Evolutionary conservation across 2,888 invertebrate species (phyloP).

Genomic region (Invenusta paracnida): DNA sequence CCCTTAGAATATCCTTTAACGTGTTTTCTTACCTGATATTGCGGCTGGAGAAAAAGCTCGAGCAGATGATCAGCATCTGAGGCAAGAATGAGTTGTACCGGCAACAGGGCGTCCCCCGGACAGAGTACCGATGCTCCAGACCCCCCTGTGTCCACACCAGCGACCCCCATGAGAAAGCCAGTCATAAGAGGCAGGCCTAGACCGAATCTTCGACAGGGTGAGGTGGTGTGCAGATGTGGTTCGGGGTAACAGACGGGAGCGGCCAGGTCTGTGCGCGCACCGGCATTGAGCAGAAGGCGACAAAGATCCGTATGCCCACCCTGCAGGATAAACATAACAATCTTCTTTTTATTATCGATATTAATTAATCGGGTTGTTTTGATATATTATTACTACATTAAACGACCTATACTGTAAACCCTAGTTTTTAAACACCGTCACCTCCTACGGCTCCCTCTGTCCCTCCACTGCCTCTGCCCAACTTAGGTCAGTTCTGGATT

Average conservation of each 20-base stretch:
- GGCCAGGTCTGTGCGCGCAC: not conserved
- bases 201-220: not conserved
- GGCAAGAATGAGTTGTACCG: not conserved
- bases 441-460: too few species aligned
- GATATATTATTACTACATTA: too few species aligned
- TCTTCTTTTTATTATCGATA: too few species aligned
- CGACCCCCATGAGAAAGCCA: constrained; percentile 2
- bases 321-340: too few species aligned
- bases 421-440: too few species aligned
- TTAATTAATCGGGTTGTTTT: too few species aligned
- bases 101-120: not conserved
- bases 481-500: too few species aligned
- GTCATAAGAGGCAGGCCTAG: not conserved
- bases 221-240: not conserved
- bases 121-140: not conserved
- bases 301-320: not conserved
- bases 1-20: too few species aligned
- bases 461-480: too few species aligned
- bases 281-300: not conserved
- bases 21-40: constrained; percentile 10
- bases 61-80: not conserved
- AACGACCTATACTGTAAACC: too few species aligned
- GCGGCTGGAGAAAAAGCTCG: not conserved
- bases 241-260: not conserved
- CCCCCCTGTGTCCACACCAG: not conserved